Percentiles rank a stretch among this genome's conserved stretches.
These are phyloP conservation scores for Megalopta genalis DNA, from an alignment of 1,140 invertebrate genomes.

Conservation along the genomic window DNA sequence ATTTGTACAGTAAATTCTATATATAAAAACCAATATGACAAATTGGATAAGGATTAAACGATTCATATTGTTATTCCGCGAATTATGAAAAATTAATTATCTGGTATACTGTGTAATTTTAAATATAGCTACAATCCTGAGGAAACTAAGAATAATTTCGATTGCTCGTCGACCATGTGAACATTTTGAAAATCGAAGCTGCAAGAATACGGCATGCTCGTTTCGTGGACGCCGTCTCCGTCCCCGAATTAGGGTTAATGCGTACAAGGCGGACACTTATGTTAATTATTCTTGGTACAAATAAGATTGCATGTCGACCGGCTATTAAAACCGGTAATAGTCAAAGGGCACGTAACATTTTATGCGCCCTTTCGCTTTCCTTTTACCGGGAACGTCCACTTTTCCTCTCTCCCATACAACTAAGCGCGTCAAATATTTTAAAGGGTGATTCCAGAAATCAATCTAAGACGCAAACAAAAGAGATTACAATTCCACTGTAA, in stretches of 20 bases:
- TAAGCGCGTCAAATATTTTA: too few species aligned
- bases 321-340: constrained; percentile 64
- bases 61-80: too few species aligned
- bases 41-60: too few species aligned
- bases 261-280: constrained; percentile 62
- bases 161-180: too few species aligned
- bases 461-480: too few species aligned
- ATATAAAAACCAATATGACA: too few species aligned
- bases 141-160: not conserved
- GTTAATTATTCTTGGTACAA: constrained; percentile 71
- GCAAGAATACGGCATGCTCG: constrained; percentile 10
- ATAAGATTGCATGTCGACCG: constrained; percentile 68
- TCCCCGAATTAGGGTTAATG: constrained; percentile 51
- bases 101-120: too few species aligned
- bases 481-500: too few species aligned
- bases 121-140: too few species aligned
- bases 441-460: too few species aligned
- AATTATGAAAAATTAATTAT: too few species aligned
- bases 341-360: constrained; percentile 48
- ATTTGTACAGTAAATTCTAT: too few species aligned
- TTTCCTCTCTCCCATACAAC: constrained; percentile 20
- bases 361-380: constrained; percentile 50
- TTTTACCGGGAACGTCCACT: constrained; percentile 49
- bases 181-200: not conserved
- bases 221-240: constrained; percentile 30